A percentile compares a stretch with the other conserved stretches of the same genome.
These are phyloP conservation scores for Micrasema minimum DNA, from an alignment of 1,140 invertebrate genomes.

Conservation along the genomic window DNA sequence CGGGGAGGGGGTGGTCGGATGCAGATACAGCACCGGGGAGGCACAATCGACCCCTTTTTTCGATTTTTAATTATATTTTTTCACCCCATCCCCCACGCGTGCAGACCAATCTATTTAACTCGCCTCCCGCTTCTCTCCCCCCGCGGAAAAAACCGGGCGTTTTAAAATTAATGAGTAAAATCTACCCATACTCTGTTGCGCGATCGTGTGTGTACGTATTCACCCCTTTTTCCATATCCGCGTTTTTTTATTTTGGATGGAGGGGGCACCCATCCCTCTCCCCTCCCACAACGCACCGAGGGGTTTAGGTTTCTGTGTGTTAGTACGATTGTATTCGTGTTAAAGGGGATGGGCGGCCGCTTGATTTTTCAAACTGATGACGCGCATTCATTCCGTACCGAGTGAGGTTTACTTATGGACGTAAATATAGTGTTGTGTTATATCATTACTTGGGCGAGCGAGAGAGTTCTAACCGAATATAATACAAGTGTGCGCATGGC, in stretches of 20 bases:
- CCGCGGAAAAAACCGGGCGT: slow-evolving; percentile 63
- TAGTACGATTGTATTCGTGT: slow-evolving; percentile 29
- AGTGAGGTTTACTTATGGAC: slow-evolving; percentile 57
- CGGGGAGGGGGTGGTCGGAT: slow-evolving; percentile 32
- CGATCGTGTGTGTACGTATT: slow-evolving; percentile 46
- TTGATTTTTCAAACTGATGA: slow-evolving; percentile 71
- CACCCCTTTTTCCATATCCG: slow-evolving; percentile 53
- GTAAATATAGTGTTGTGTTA: slow-evolving; percentile 46
- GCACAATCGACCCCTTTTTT: slow-evolving; percentile 54
- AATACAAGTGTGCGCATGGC: neutral
- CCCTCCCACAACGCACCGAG: slow-evolving; percentile 32
- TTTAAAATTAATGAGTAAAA: slow-evolving; percentile 71
- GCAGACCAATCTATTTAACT: slow-evolving; percentile 68
- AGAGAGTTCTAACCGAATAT: neutral
- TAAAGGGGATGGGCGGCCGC: slow-evolving; percentile 59
- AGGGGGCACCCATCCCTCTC: slow-evolving; percentile 32
- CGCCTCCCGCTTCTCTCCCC: slow-evolving; percentile 57
- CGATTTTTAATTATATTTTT: slow-evolving; percentile 56
- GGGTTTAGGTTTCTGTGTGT: slow-evolving; percentile 15
- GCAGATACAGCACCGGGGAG: slow-evolving; percentile 43
- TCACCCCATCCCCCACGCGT: slow-evolving; percentile 60
- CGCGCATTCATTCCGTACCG: slow-evolving; percentile 68
- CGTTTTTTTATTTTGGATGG: slow-evolving; percentile 49
- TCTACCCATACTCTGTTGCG: slow-evolving; percentile 48
- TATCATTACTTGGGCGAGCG: slow-evolving; percentile 29